Percentiles rank a stretch among this genome's conserved stretches.
These are phyloP conservation scores for Nasua narica DNA, from an alignment of 2,797 vertebrate species.

Conservation along the genomic window DNA sequence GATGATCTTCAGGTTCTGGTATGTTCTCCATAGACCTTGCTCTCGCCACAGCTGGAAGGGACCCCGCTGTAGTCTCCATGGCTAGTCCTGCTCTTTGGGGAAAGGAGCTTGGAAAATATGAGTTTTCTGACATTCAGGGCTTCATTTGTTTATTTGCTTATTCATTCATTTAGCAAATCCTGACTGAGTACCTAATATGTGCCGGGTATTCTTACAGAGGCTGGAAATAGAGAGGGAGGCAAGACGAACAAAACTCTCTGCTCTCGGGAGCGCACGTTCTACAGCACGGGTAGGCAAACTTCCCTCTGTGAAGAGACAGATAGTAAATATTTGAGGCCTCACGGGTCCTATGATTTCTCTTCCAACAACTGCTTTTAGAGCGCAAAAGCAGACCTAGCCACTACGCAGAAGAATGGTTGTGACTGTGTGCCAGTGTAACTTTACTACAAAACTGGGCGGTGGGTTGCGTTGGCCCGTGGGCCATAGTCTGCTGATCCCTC, in stretches of 20 bases:
- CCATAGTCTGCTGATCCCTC: neutral
- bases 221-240: neutral
- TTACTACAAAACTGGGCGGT: neutral
- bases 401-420: neutral
- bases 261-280: neutral
- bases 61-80: neutral
- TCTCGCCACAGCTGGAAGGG: neutral
- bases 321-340: neutral
- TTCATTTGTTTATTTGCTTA: neutral
- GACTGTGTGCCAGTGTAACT: neutral
- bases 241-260: neutral
- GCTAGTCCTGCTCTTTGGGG: neutral
- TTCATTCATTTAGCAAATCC: neutral
- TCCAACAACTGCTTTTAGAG: neutral
- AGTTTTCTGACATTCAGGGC: neutral
- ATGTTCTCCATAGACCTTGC: neutral
- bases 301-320: neutral
- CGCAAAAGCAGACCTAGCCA: neutral
- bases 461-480: too few species aligned
- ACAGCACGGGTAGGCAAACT: neutral
- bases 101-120: neutral
- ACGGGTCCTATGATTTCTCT: neutral
- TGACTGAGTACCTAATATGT: neutral
- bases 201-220: neutral
- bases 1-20: neutral